Percentiles rank a stretch among this genome's conserved stretches.
Evolutionary conservation across 2,888 invertebrate species (phyloP).

Genomic region (Phaedon cochleariae): DNA sequence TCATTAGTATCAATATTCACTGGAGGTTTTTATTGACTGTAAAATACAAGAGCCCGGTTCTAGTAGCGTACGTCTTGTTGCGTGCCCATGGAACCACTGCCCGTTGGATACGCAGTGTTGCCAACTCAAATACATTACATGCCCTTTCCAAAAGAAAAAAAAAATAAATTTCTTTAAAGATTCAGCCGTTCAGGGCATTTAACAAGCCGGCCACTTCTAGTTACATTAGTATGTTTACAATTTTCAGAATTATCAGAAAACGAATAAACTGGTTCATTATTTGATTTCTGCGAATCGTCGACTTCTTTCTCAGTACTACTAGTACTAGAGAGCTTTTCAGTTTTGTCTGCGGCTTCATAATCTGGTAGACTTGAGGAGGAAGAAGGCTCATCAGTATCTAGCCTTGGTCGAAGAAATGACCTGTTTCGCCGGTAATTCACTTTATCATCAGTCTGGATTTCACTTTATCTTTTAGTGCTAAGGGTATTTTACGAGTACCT

Average conservation of each 20-base stretch:
- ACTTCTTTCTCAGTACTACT: neutral
- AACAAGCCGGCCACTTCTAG: neutral
- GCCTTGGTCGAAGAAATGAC: neutral
- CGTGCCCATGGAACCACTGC: too few species aligned
- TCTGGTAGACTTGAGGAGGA: too few species aligned
- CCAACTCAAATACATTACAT: neutral
- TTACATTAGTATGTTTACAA: neutral
- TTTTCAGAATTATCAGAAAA: neutral
- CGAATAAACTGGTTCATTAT: neutral
- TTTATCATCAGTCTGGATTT: conserved; percentile 1
- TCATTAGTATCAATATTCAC: too few species aligned
- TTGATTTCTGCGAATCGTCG: neutral
- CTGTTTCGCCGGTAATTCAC: conserved; percentile 1
- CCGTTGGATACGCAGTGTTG: too few species aligned
- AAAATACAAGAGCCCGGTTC: too few species aligned
- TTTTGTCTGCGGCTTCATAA: too few species aligned
- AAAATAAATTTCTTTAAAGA: neutral
- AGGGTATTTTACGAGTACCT: too few species aligned
- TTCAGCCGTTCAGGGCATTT: neutral
- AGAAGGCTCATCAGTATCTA: too few species aligned
- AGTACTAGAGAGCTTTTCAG: too few species aligned
- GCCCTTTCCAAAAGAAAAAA: neutral
- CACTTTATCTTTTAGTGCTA: too few species aligned
- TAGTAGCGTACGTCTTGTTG: too few species aligned
- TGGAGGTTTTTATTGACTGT: too few species aligned